Conservation (phyloP, 35 echinoderm and acorn worm genomes). For the Lytechinus pictus region DNA sequence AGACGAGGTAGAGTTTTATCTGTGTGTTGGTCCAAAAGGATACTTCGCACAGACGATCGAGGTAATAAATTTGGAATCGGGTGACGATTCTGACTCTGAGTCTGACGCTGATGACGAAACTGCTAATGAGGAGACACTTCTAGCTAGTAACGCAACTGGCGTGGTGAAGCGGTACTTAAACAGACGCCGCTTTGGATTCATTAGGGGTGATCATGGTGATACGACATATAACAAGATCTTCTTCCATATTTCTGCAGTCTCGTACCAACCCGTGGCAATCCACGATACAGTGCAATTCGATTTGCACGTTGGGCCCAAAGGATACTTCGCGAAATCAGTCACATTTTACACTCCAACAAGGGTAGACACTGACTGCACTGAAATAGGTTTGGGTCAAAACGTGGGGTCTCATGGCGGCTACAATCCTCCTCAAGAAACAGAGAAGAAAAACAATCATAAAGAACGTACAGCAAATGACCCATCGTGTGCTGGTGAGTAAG, state of each 20-base stretch:
- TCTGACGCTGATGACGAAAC: neutral
- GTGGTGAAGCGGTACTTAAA: neutral
- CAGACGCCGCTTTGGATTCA: neutral
- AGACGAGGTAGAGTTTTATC: neutral
- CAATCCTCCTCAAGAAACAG: neutral
- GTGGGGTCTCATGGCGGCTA: too few relatives aligned
- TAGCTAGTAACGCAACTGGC: neutral
- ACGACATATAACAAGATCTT: neutral
- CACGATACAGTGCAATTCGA: neutral
- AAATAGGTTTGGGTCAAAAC: neutral
- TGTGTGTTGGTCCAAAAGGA: neutral
- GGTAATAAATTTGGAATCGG: neutral
- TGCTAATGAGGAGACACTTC: neutral
- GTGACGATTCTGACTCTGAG: neutral
- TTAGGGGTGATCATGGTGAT: neutral
- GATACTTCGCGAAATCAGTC: neutral
- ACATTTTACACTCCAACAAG: too few relatives aligned
- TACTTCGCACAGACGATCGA: neutral
- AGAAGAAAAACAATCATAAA: too few relatives aligned
- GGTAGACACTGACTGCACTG: neutral
- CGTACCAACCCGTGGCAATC: neutral
- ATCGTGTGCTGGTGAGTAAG: too few relatives aligned
- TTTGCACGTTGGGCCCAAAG: neutral
- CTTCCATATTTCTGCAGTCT: neutral
- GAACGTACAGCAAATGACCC: too few relatives aligned